Conservation (phyloP, 2,113 vertebrate genomes). For the Eubucco bourcierii region DNA sequence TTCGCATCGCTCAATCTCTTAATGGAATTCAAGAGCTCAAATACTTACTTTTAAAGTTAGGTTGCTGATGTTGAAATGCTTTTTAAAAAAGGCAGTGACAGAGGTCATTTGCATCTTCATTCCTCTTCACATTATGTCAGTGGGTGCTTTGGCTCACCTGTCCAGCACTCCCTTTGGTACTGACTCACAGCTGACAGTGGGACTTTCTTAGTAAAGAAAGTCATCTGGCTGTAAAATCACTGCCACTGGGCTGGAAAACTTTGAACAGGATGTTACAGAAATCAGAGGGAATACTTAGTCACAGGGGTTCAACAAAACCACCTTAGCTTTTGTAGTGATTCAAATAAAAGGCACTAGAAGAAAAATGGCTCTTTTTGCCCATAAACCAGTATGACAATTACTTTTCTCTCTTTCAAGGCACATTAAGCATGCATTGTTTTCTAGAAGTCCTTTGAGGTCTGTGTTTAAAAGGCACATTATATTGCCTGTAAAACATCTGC, state of each 20-base stretch:
- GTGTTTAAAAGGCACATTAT: background rate
- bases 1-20: background rate
- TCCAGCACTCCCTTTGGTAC: background rate
- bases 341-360: background rate
- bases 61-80: background rate
- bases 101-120: background rate
- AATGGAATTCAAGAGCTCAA: background rate
- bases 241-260: background rate
- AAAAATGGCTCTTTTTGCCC: background rate
- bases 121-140: background rate
- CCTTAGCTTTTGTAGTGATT: background rate
- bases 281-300: background rate
- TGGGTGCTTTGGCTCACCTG: background rate
- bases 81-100: background rate
- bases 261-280: background rate
- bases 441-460: background rate
- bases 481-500: background rate
- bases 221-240: background rate
- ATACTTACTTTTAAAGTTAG: background rate
- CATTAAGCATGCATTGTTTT: background rate
- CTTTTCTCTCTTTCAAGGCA: background rate
- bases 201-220: background rate
- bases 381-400: background rate
- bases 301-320: background rate
- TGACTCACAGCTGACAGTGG: background rate